Evolutionary conservation across 2,113 vertebrate genomes (phyloP), one percentile per base, ranked within the genome.

Genomic region (Prunella himalayana): DNA sequence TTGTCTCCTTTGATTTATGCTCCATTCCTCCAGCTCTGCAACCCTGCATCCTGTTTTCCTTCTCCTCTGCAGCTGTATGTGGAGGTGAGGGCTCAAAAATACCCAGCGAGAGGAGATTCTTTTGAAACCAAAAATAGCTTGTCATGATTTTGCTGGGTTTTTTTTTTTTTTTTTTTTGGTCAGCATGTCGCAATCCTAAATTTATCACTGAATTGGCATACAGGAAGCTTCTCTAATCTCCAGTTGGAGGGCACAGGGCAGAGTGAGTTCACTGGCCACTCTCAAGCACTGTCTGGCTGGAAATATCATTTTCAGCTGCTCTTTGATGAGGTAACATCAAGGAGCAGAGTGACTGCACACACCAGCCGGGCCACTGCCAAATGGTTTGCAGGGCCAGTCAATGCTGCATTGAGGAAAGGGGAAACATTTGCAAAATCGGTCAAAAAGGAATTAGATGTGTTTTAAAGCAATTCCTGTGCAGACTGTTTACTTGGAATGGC

Each of bases 301-400:
- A 96, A 96, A 97, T 90, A 92, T 3, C n/a, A 83, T 93, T 95
- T 96, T 96, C 95, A 92, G 44, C 93, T 93, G 79, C 88, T 92
- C 85, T 96, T 96, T 96, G 95, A 94, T 92, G 94, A 96, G 90
- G 90, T 92, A 81, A 93, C 94, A 92, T 96, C 94, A 96, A 90
- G 93, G 92, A 90, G 85, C 68, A 71, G 49, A 92, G 90, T 1
- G 6, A 22, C 90, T 78, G 93, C 93, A 77, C 56, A 30, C 56
- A 56, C 35, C 56, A 11, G 53, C 7, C 27, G 0, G 35, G 68
- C 85, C 60, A 71, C 8, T 42, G 65, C 88, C 80, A 80, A 93
- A 60, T 30, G 51, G 6, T 81, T 41, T 51, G 39, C 60, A 37
- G 75, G 60, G 39, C 64, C 82, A n/a, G 41, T 94, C 94, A 88